Evolutionary conservation across 2,888 invertebrate genomes (phyloP).

Genomic region (Elysia crispata): DNA sequence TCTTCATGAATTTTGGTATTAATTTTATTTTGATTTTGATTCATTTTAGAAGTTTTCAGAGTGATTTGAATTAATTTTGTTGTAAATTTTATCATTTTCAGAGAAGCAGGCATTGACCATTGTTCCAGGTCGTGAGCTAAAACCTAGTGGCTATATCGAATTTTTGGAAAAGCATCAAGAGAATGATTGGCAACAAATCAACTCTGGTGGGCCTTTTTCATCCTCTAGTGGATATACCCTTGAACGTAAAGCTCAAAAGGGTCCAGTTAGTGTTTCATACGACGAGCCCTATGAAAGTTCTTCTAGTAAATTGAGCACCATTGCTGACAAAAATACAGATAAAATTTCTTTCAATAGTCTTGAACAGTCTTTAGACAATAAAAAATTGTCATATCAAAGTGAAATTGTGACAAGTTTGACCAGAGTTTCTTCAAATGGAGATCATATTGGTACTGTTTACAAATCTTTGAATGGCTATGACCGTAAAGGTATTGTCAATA

Average conservation of each 20-base stretch:
- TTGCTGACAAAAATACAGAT: neutral
- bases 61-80: too few relatives aligned
- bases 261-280: conserved; percentile 41
- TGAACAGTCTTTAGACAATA: conserved; percentile 15
- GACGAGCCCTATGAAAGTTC: conserved; percentile 52
- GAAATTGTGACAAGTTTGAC: conserved; percentile 42
- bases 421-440: conserved; percentile 22
- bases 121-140: conserved; percentile 61
- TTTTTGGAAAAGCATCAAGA: conserved; percentile 59
- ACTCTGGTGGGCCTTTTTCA: conserved; percentile 25
- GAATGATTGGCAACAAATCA: conserved; percentile 52
- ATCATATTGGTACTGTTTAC: conserved; percentile 34
- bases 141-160: conserved; percentile 62
- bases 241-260: conserved; percentile 9
- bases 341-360: conserved; percentile 35
- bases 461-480: neutral
- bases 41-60: too few relatives aligned
- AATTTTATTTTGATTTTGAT: too few relatives aligned
- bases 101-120: conserved; percentile 59
- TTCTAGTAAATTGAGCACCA: conserved; percentile 34
- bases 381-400: conserved; percentile 27
- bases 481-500: conserved; percentile 37
- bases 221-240: conserved; percentile 34
- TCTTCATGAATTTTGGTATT: too few relatives aligned
- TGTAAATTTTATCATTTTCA: conserved; percentile 47